Evolutionary conservation across 2,113 vertebrate genomes (phyloP), one percentile per base, ranked within the genome.

Genomic region (Antigone vipio): DNA sequence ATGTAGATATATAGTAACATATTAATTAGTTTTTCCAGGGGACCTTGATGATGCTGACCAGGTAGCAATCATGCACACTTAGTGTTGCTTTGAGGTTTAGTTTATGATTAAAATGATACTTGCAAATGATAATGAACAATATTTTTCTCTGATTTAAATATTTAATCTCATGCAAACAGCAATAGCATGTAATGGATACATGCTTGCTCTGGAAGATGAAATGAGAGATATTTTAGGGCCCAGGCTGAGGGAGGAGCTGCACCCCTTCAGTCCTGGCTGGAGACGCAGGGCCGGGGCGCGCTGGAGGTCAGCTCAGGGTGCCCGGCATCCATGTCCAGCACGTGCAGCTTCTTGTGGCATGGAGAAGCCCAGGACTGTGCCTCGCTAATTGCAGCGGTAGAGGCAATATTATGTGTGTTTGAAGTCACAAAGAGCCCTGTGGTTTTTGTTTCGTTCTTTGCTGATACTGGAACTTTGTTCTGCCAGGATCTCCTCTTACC

Each of bases 1-100:
- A 96, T 81, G 94, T 88, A 97, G 88, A 94, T 95, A 44, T 5
- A 38, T 45, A 32, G 60, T 76, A 89, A 97, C 80, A 96, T 79
- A 92, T 82, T 94, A 95, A 98, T 98, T 96, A 89, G 82, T 96
- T 96, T 95, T 95, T 88, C 82, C 66, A 56, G 82, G 71, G 85
- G 83, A 89, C 88, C 50, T 77, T 52, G 90, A 85, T 73, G 86
- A 85, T 95, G 85, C 77, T 67, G 68, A 77, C 94, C 90, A 86
- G 59, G 92, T 97, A 97, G 87, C 55, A 81, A 93, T 79, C 92
- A 53, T 56, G 56, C 59, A 82, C 44, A 3, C 64, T 81, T 78
- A 68, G 49, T 84, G 64, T 71, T 95, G 83, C 94, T 97, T 81
- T 63, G 93, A 97, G 90, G 81, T 95, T 96, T 92, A 49, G 78